A percentile compares a stretch with the other conserved stretches of the same genome.
Evolutionary conservation across 2,797 vertebrate genomes (phyloP).

Genomic region (Sparus aurata): DNA sequence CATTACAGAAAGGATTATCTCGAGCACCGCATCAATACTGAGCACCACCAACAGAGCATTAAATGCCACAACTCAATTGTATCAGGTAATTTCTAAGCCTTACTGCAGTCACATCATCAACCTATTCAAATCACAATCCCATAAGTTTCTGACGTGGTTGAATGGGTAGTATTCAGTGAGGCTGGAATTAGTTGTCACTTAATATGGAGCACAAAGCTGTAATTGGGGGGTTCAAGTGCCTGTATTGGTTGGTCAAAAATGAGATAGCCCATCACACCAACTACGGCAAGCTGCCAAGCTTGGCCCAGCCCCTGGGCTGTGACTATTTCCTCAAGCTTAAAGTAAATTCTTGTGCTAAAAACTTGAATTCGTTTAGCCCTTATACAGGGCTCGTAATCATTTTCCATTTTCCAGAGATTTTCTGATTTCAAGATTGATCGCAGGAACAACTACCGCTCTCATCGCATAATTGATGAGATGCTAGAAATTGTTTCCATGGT

Average conservation of each 20-base stretch:
- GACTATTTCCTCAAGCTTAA: no score
- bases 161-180: no score
- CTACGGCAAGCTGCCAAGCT: no score
- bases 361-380: not conserved
- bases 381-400: not conserved
- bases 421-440: not conserved
- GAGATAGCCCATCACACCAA: no score
- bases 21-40: not conserved
- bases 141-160: no score
- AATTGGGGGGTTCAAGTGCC: not conserved
- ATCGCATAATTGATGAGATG: not conserved
- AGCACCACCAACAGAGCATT: not conserved
- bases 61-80: not conserved
- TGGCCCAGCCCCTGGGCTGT: no score
- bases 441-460: not conserved
- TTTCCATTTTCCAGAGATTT: no score
- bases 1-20: not conserved
- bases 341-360: not conserved
- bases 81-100: not conserved
- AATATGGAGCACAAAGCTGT: no score
- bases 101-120: not conserved
- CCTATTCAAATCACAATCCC: no score
- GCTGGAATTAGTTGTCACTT: no score
- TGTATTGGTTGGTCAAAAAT: no score
- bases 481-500: not conserved